A percentile compares a stretch with the other conserved stretches of the same genome.
These are phyloP conservation scores for Micronycteris hirsuta DNA, from an alignment of 2,113 vertebrate species.

Conservation along the genomic window DNA sequence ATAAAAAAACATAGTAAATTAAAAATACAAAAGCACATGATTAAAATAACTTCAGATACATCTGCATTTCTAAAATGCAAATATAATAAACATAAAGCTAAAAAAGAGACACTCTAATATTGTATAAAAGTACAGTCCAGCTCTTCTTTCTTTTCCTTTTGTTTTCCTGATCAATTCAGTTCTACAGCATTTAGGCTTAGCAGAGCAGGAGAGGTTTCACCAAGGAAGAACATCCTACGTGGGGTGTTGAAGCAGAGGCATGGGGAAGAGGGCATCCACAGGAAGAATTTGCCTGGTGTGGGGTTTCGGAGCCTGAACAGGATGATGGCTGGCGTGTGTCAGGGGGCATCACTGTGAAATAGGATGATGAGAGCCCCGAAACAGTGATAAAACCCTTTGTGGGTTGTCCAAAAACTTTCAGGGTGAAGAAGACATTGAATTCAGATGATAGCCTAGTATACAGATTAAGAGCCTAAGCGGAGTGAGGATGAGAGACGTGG, in stretches of 20 bases:
- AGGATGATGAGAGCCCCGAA: neutral
- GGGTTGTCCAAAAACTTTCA: neutral
- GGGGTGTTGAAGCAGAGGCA: neutral
- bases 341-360: neutral
- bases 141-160: neutral
- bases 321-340: neutral
- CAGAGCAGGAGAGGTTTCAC: neutral
- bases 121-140: neutral
- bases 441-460: neutral
- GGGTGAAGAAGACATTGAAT: neutral
- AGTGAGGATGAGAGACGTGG: neutral
- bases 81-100: neutral
- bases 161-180: neutral
- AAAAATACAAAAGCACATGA: neutral
- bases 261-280: neutral
- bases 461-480: neutral
- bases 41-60: neutral
- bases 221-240: neutral
- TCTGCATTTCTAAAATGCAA: neutral
- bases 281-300: neutral
- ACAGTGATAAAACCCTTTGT: neutral
- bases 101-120: neutral
- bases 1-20: neutral
- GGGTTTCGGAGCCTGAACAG: neutral
- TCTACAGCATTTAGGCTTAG: neutral